These are phyloP conservation scores for Apocrypta bakeri DNA, from an alignment of 1,140 invertebrate species.

Conservation along the genomic window DNA sequence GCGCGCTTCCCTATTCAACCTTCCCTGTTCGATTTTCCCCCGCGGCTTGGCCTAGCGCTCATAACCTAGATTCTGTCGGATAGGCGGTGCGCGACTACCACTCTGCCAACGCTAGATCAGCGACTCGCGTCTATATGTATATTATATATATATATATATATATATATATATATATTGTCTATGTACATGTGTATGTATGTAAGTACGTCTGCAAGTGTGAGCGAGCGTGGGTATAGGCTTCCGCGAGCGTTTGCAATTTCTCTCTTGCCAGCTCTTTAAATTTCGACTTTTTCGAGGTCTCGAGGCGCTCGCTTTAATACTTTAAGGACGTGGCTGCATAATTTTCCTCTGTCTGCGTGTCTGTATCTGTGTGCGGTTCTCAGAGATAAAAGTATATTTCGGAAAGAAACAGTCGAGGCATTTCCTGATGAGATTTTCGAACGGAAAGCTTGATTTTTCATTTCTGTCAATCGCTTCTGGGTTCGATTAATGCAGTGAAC, in stretches of 20 bases:
- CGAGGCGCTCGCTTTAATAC: constrained; percentile 1
- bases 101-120: constrained; percentile 8
- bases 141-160: background rate
- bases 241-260: background rate
- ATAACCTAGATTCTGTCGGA: constrained; percentile 67
- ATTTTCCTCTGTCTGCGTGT: background rate
- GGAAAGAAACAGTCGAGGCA: background rate
- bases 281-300: constrained; percentile 25
- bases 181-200: background rate
- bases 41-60: constrained; percentile 62
- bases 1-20: constrained; percentile 55
- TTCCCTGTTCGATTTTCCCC: constrained; percentile 66
- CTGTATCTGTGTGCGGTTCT: background rate
- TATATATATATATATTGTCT: background rate
- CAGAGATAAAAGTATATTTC: background rate
- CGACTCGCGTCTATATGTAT: background rate
- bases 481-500: background rate
- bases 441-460: constrained; percentile 38
- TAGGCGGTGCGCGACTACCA: constrained; percentile 35
- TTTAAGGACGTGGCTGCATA: background rate
- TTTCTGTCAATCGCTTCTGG: background rate
- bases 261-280: constrained; percentile 10
- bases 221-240: background rate
- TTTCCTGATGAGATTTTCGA: background rate
- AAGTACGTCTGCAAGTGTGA: no score